Percentiles rank a stretch among this genome's conserved stretches.
These are phyloP conservation scores for Nematopogon swammerdamellus DNA, from an alignment of 2,888 invertebrate genomes.

Conservation along the genomic window DNA sequence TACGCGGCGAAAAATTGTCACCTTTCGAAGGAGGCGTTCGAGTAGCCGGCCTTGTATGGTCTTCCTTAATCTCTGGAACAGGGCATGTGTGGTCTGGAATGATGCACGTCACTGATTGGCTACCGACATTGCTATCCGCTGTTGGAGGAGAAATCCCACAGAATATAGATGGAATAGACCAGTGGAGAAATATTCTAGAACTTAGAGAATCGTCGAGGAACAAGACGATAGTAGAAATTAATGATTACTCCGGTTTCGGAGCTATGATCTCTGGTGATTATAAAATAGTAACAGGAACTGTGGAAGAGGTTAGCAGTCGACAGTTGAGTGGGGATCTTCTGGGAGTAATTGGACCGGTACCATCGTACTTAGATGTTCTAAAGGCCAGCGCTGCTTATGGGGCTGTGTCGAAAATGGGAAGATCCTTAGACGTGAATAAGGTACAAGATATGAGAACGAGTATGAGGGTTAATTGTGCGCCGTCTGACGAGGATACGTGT, in stretches of 20 bases:
- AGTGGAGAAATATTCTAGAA: conserved; percentile 30
- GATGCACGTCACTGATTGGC: conserved; percentile 76
- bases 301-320: conserved; percentile 17
- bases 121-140: conserved; percentile 69
- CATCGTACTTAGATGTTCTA: conserved; percentile 24
- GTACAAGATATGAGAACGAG: not conserved
- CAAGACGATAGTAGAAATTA: conserved; percentile 29
- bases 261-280: conserved; percentile 27
- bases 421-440: not conserved
- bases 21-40: conserved; percentile 83
- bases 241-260: conserved; percentile 28
- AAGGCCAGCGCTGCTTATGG: conserved; percentile 21
- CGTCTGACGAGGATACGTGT: not conserved
- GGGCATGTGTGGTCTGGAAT: conserved; percentile 62
- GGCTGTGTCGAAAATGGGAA: conserved; percentile 6
- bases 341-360: conserved; percentile 24
- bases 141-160: conserved; percentile 48
- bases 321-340: conserved; percentile 25
- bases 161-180: conserved; percentile 32
- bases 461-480: not conserved
- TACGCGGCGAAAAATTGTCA: conserved; percentile 59
- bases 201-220: conserved; percentile 23
- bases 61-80: conserved; percentile 54
- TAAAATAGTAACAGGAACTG: conserved; percentile 30
- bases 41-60: conserved; percentile 70